Evolutionary conservation across 2,113 vertebrate species (phyloP), one percentile per base, ranked within the genome.

Genomic region (Danionella cerebrum): DNA sequence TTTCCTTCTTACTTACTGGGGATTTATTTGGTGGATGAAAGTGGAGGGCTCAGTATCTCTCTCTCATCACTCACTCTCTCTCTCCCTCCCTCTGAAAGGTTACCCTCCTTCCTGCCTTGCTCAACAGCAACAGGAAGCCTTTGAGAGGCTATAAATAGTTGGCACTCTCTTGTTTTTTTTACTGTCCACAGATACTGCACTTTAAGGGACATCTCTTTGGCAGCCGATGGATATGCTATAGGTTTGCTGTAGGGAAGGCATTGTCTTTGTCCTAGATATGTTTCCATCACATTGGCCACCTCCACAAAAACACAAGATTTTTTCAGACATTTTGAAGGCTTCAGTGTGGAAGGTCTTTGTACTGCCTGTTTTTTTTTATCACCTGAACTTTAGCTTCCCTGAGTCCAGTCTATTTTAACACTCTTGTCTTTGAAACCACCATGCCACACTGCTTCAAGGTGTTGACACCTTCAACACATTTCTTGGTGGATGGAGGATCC

Each of bases 111-210:
- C 2, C 18, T 47, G 59, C 27, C 35, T 64, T 36, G 41, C 19
- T 22, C 11, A 64, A 27, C 59, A 64, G 44, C 14, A 64, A 48
- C 59, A 64, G 59, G 59, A 64, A 64, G 59, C 44, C 44, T 64
- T 36, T 64, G 18, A 48, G 44, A n/a, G 27, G 18, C 59, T 64
- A 64, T 48, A 64, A 68, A 42, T 25, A 60, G 24, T 67, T 2
- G 25, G 1, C 4, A 4, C 19, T 45, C n/a, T n/a, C n/a, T 21
- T 13, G n/a, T 25, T 22, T 35, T 9, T 33, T 7, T 53, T 39
- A 24, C 13, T 22, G 45, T 31, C 48, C 19, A 16, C 58, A 45
- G 58, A 60, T 44, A 9, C 24, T 41, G 42, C 25, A n/a, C 9
- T 60, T 14, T 60, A 60, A 64, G 29, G 33, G 60, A 64, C 60